Percentiles rank a stretch among this genome's conserved stretches.
Evolutionary conservation across 2,888 invertebrate species (phyloP).

Genomic region (Emmelina monodactyla): DNA sequence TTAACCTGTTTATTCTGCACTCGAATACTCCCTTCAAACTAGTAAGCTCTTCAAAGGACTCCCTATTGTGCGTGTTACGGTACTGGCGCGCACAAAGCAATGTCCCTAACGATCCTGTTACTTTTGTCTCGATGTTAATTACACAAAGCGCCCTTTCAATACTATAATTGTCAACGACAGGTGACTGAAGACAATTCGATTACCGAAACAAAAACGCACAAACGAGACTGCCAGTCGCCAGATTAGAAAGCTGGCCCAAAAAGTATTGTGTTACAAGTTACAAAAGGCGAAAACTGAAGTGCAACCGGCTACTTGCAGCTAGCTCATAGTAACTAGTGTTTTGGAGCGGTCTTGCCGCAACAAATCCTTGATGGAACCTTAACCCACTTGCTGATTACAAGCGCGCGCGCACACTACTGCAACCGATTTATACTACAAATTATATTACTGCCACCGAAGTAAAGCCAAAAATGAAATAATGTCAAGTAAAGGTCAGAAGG

Average conservation of each 20-base stretch:
- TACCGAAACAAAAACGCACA: too few species aligned
- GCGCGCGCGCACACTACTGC: too few species aligned
- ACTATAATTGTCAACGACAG: constrained; percentile 30
- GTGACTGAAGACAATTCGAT: constrained; percentile 32
- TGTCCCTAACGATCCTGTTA: constrained; percentile 49
- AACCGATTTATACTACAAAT: too few species aligned
- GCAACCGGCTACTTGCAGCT: constrained; percentile 49
- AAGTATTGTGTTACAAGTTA: constrained; percentile 27
- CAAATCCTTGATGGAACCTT: constrained; percentile 66
- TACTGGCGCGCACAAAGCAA: constrained; percentile 40
- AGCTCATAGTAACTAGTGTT: constrained; percentile 58
- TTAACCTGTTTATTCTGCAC: constrained; percentile 58
- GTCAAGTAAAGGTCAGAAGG: background rate
- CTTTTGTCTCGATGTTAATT: constrained; percentile 56
- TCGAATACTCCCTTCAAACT: constrained; percentile 33
- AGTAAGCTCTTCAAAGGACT: constrained; percentile 47
- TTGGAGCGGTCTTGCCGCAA: constrained; percentile 66
- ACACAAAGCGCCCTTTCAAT: constrained; percentile 48
- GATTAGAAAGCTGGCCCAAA: constrained; percentile 26
- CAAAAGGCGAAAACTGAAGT: background rate
- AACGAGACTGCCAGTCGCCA: constrained; percentile 38
- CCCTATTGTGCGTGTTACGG: constrained; percentile 41
- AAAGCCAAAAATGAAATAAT: too few species aligned
- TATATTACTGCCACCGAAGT: too few species aligned
- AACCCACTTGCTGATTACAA: constrained; percentile 66